phyloP scores from a whole-genome alignment of 2,797 vertebrate genomes.

The Brachyrhaphis roseni region DNA sequence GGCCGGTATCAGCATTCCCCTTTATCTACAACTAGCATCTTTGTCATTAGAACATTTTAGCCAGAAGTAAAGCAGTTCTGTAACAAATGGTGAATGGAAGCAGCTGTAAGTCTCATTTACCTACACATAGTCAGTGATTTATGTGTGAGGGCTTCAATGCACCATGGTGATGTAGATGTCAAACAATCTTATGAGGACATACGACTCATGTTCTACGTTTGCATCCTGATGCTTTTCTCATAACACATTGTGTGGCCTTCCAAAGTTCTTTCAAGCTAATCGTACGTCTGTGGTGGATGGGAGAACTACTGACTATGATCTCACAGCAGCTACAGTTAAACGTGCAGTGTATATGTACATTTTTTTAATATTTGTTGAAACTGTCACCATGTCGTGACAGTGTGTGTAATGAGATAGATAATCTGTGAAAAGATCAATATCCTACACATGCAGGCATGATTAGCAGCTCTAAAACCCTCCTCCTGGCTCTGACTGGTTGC shows the following conservation, averaged over 20 bases:
- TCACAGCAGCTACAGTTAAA: not conserved
- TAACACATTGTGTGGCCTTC: not conserved
- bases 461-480: too few species aligned
- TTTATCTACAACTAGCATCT: not conserved
- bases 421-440: too few species aligned
- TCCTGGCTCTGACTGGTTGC: too few species aligned
- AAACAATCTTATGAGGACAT: not conserved
- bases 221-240: not conserved
- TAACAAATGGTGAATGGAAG: not conserved
- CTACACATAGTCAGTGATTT: not conserved
- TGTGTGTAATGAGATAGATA: too few species aligned
- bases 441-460: too few species aligned
- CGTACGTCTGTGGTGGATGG: not conserved
- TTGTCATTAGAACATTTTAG: not conserved
- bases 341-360: too few species aligned
- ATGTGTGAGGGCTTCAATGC: not conserved
- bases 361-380: too few species aligned
- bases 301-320: not conserved
- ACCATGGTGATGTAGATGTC: not conserved
- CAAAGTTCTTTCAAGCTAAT: not conserved
- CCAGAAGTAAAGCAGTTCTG: not conserved
- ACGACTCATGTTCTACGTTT: not conserved
- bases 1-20: not conserved
- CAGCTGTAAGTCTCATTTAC: not conserved
- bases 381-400: too few species aligned